Base-by-base conservation (phyloP, 2,113 vertebrate genomes). In the Chelonoidis abingdonii region DNA sequence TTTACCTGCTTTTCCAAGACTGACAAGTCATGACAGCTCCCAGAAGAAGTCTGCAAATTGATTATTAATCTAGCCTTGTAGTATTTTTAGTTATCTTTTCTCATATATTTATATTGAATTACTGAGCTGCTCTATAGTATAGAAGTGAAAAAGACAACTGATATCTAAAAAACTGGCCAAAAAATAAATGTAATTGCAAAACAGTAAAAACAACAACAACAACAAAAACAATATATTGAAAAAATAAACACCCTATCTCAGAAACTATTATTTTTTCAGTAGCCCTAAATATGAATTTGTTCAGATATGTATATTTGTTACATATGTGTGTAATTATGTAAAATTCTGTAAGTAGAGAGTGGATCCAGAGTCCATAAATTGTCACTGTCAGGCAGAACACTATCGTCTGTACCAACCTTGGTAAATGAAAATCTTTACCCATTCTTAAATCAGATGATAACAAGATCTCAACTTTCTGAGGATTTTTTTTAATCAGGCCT, bases 11-110 rank as follows among this genome's bases (percentile, higher is more conserved):
- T 95, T 96, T 93, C 95, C 94, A 88, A 96, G 95, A 98, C 96
- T 98, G 98, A 98, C 97, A 97, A 95, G 97, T 97, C 98, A 85
- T 98, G 98, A 98, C 98, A 98, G 97, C 97, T 97, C 96, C 95
- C 49, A 97, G 89, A 95, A 95, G 87, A 96, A 94, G 91, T 96
- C 97, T 97, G 89, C 52, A 97, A 97, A 98, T 98, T n/a, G 54
- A 98, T 98, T 98, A 97, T 97, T 98, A 98, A 97, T 98, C 90
- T 98, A 98, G 76, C 41, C 72, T 96, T 95, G 90, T 41, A 95
- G 38, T 98, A 98, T 98, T 98, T 98, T 98, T 98, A 98, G 97
- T 97, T 96, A 93, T 93, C 50, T 95, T 95, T 84, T 92, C 96
- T 87, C 92, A 41, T 97, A 90, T 97, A 96, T 97, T 96, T 97